These are phyloP conservation scores for Trichopoda pennipes DNA, from an alignment of 2,888 invertebrate species.

Conservation along the genomic window DNA sequence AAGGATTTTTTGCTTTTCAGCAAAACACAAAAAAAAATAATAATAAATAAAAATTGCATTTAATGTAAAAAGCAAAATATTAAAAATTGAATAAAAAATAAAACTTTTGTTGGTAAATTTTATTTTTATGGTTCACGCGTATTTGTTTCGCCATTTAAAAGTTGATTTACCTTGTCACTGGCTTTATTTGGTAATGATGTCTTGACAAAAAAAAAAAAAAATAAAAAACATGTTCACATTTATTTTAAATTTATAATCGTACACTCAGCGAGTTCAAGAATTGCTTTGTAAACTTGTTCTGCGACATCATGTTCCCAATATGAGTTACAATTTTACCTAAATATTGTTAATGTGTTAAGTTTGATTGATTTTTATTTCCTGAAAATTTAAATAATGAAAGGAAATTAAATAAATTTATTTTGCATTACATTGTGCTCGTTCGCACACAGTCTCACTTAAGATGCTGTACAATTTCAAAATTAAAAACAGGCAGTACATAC, in stretches of 20 bases:
- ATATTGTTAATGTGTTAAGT: neutral
- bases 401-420: conserved; percentile 42
- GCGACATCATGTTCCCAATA: neutral
- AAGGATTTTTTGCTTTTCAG: conserved; percentile 23
- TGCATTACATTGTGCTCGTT: neutral
- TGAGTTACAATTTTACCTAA: conserved; percentile 22
- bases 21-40: neutral
- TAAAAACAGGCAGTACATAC: conserved; percentile 6
- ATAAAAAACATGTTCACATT: conserved; percentile 1
- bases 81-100: neutral
- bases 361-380: conserved; percentile 39
- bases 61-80: neutral
- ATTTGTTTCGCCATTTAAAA: conserved; percentile 51
- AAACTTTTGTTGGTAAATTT: conserved; percentile 20
- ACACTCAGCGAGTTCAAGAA: conserved; percentile 11
- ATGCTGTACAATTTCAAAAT: neutral
- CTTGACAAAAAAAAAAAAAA: no score
- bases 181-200: conserved; percentile 56
- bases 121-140: conserved; percentile 27
- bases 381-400: conserved; percentile 44
- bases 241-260: conserved; percentile 8
- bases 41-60: conserved; percentile 30
- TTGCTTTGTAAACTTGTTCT: neutral
- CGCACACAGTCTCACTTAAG: neutral
- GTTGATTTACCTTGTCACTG: conserved; percentile 63